Base-by-base conservation (phyloP, 1,140 invertebrate species). In the Brachionus manjavacas region DNA sequence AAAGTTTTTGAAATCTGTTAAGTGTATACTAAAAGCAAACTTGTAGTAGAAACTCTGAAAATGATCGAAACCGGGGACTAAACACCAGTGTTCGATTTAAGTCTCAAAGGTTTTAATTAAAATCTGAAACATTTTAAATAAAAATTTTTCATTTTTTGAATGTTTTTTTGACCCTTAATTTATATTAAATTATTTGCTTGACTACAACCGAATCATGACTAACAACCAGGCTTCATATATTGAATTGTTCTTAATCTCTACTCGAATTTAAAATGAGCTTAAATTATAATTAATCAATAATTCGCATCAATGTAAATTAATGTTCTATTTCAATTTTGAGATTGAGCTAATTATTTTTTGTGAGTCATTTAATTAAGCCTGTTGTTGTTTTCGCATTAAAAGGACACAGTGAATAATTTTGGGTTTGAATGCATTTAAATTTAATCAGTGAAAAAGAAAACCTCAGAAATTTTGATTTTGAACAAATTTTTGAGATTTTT, bases 241-340 rank as follows among this genome's bases (percentile, higher is more conserved):
- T 46, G 31, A 31, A 31, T 68, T n/a, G 31, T 31, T 68, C 68
- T 72, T 72, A 72, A 72, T 72, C 68, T 72, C 68, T 72, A 72
- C 68, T 39, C 41, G 28, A 72, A 72, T 41, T 72, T 72, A 35
- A 72, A 72, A 72, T 41, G 68, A 72, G 68, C 68, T 72, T 43
- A 23, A 72, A 72, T 72, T 72, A 72, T 72, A 72, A 72, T 72
- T 72, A 72, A 72, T 72, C 68, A 72, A 72, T 72, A 39, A 72
- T 39, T 72, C 28, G 20, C 35, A 41, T 72, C 39, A 68, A 68
- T 31, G 52, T 60, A 68, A 68, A 31, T 28, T 68, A 68, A 68
- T 68, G 66, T 68, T 68, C 66, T 68, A 68, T 41, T 72, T 72
- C 16, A 60, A 20, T 72, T 20, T 41, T 12, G 14, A 41, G 31